phyloP scores from a whole-genome alignment of 2,888 invertebrate genomes.

The Apoderus coryli region DNA sequence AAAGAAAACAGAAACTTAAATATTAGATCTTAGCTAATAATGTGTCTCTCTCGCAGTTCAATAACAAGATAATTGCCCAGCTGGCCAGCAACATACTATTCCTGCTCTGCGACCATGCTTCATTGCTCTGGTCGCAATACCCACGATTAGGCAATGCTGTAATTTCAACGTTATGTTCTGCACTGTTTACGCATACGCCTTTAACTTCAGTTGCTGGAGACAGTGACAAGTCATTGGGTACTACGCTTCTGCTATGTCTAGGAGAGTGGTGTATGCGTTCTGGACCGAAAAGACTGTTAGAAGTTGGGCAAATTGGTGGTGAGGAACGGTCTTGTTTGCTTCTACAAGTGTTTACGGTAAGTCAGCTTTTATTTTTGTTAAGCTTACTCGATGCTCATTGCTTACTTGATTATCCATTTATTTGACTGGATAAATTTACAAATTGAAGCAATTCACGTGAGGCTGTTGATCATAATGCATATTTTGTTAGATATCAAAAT shows the following conservation, averaged over 20 bases:
- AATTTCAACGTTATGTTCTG: slow-evolving; percentile 37
- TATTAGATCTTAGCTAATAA: too few species aligned
- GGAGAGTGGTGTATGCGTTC: slow-evolving; percentile 90
- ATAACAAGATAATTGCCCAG: slow-evolving; percentile 67
- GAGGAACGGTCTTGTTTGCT: slow-evolving; percentile 34
- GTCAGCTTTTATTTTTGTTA: slow-evolving; percentile 13
- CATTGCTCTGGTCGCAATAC: slow-evolving; percentile 52
- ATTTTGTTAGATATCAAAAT: too few species aligned
- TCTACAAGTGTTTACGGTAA: slow-evolving; percentile 59
- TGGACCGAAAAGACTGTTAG: slow-evolving; percentile 48
- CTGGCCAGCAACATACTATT: slow-evolving; percentile 70
- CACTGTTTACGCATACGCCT: slow-evolving; percentile 36
- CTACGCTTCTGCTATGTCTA: slow-evolving; percentile 73
- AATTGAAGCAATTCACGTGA: too few species aligned
- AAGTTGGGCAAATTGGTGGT: slow-evolving; percentile 35
- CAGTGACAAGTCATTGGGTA: slow-evolving; percentile 57
- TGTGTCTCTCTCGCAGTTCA: slow-evolving; percentile 45
- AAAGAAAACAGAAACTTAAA: too few species aligned
- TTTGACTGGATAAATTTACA: too few species aligned
- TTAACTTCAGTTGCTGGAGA: slow-evolving; percentile 36
- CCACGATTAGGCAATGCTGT: slow-evolving; percentile 48
- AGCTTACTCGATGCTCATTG: too few species aligned
- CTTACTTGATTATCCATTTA: too few species aligned
- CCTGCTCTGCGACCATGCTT: slow-evolving; percentile 65
- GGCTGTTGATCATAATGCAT: too few species aligned